Evolutionary conservation across 1,140 invertebrate genomes (phyloP), one percentile per base, ranked within the genome.

Genomic region (Nasonia vitripennis): DNA sequence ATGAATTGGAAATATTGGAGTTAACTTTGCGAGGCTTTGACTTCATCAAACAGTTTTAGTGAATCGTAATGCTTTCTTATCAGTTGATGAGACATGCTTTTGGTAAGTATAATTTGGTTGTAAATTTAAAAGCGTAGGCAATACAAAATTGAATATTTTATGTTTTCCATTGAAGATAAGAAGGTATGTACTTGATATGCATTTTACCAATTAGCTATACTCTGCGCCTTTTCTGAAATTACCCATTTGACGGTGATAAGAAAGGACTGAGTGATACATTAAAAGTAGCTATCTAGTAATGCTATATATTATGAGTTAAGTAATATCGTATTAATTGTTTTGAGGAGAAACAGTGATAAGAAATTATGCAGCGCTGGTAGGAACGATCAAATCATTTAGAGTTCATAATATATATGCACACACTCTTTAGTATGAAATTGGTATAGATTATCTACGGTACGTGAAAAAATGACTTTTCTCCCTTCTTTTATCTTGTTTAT

Each of bases 301-400:
- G 17, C 11, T 71, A 68, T 78, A 55, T 55, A 1, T 77, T 77
- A 77, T 23, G 45, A 77, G 9, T 51, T 37, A 23, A 9, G 23
- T 48, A 17, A 77, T 67, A 34, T 55, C 27, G 77, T 62, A 78
- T 78, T 67, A 34, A 67, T 34, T 31, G 6, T 67, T 55, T 67
- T 20, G 12, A 48, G 41, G 51, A 78, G 51, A 62, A 62, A 78
- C 51, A 78, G 51, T 62, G 27, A 34, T 78, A 62, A 27, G 77
- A 78, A 78, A 55, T 37, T 31, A 78, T 78, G 51, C 14, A 67
- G 77, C 51, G 45, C 51, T 78, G 27, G 48, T 78, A 78, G 77
- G 27, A 78, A 78, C 51, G 77, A 78, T 78, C n/a, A 78, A 34
- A 78, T 78, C 77, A 31, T 78, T 78, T 34, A 77, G 48, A 87